Base-by-base conservation (phyloP, 2,888 invertebrate species). In the Xiphydria camelus region DNA sequence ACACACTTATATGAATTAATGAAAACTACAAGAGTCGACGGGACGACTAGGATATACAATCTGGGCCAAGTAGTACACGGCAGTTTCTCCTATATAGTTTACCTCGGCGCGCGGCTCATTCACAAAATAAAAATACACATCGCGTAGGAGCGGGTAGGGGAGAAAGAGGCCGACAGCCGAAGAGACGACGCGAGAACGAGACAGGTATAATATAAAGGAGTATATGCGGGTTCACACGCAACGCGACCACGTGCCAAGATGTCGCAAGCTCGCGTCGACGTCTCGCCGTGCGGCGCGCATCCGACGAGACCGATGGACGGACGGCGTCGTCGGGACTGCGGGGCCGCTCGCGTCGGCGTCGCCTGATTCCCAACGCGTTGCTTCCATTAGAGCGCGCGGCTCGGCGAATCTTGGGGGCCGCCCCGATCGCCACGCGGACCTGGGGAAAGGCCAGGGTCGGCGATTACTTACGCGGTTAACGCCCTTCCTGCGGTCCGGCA, bases 401-500 rank as follows among this genome's bases (percentile, higher is more conserved):
- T 55, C 57, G 37, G 37, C 38, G 59, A 62, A 60, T 61, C 54
- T 47, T 53, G 53, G 53, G n/a, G n/a, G 37, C 36, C 29, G 35
- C 19, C 17, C n/a, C 47, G 43, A 10, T 22, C 15, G 26, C 10
- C 25, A 23, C 15, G 10, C 38, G 7, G n/a, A n/a, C n/a, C n/a
- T n/a, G n/a, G n/a, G n/a, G n/a, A n/a, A n/a, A n/a, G n/a, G n/a
- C n/a, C n/a, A 43, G 33, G 25, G 25, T 39, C 20, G 12, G 21
- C 14, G 18, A 21, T 19, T n/a, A n/a, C n/a, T n/a, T n/a, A n/a
- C n/a, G n/a, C n/a, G 54, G 18, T 26, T 26, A 29, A 19, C 32
- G 34, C 43, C 45, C 42, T 38, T 41, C 49, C 48, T 47, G n/a
- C n/a, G n/a, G n/a, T n/a, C n/a, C n/a, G n/a, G n/a, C n/a, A n/a